phyloP scores from a whole-genome alignment of 1,140 invertebrate species.

The Steinernema feltiae region DNA sequence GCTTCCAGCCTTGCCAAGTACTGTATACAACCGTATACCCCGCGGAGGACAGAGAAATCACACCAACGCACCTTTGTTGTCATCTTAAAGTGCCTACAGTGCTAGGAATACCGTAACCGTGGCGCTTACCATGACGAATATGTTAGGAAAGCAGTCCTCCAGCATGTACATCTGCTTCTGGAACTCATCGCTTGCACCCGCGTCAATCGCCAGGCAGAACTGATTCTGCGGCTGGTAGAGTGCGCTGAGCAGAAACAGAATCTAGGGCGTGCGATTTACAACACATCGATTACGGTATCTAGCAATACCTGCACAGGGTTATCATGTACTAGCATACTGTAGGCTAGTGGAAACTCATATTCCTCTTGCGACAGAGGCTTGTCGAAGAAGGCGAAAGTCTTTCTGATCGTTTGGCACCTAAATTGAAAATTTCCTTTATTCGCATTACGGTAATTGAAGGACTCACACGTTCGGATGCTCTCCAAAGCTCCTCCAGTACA shows the following conservation, averaged over 20 bases:
- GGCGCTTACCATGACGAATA: slow-evolving; percentile 47
- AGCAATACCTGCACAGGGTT: background rate
- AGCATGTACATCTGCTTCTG: slow-evolving; percentile 37
- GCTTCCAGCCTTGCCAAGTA: slow-evolving; percentile 40
- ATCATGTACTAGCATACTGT: background rate
- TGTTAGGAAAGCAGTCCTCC: slow-evolving; percentile 42
- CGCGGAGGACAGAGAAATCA: slow-evolving; percentile 39
- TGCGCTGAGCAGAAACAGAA: slow-evolving; percentile 33
- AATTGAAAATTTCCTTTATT: too few relatives aligned
- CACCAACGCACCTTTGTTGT: slow-evolving; percentile 23
- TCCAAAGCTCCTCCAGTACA: background rate
- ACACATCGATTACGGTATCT: background rate
- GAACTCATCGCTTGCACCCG: slow-evolving; percentile 28
- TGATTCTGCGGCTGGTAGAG: slow-evolving; percentile 52
- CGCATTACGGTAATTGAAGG: background rate
- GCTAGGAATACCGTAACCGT: background rate
- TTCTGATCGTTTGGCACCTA: background rate
- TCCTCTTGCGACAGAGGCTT: background rate
- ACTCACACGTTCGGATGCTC: background rate
- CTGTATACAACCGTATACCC: slow-evolving; percentile 41
- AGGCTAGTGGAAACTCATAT: background rate
- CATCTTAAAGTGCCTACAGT: background rate
- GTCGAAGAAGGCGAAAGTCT: background rate
- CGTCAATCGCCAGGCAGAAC: slow-evolving; percentile 48
- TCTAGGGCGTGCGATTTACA: slow-evolving; percentile 25